Conservation (phyloP, 2,797 vertebrate genomes). For the Pseudochromis fuscus region DNA sequence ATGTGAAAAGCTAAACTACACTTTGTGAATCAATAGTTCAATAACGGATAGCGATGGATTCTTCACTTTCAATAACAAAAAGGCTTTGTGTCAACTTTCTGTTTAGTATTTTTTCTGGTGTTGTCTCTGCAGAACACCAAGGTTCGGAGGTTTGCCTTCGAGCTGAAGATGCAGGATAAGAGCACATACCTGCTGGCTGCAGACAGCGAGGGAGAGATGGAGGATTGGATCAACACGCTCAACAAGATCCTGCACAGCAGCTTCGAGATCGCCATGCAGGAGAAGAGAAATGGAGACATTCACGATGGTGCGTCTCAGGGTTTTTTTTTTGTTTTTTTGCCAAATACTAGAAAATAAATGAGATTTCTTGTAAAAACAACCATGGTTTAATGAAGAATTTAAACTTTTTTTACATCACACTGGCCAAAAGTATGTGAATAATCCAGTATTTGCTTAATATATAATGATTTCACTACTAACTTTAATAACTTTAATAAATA, state of each 20-base stretch:
- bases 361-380: constrained; percentile 31
- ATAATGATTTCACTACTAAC: too few species aligned
- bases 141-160: constrained; percentile 95
- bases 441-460: too few species aligned
- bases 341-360: neutral
- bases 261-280: constrained; percentile 97
- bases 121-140: constrained; percentile 90
- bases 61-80: constrained; percentile 12
- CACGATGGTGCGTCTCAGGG: constrained; percentile 88
- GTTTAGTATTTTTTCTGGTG: neutral
- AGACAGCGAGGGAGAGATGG: constrained; percentile 96
- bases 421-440: neutral
- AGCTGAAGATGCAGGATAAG: constrained; percentile 99
- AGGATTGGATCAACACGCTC: constrained; percentile 95
- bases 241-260: constrained; percentile 98
- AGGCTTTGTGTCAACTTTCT: neutral
- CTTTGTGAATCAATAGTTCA: constrained; percentile 26
- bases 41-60: constrained; percentile 7
- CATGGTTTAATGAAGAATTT: constrained; percentile 2
- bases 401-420: neutral
- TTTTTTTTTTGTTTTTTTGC: constrained; percentile 29
- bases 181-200: constrained; percentile 96
- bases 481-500: neutral
- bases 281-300: constrained; percentile 95
- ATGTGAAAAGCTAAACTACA: constrained; percentile 56